Evolutionary conservation across 1,140 invertebrate species (phyloP).

Genomic region (Monomorium pharaonis): DNA sequence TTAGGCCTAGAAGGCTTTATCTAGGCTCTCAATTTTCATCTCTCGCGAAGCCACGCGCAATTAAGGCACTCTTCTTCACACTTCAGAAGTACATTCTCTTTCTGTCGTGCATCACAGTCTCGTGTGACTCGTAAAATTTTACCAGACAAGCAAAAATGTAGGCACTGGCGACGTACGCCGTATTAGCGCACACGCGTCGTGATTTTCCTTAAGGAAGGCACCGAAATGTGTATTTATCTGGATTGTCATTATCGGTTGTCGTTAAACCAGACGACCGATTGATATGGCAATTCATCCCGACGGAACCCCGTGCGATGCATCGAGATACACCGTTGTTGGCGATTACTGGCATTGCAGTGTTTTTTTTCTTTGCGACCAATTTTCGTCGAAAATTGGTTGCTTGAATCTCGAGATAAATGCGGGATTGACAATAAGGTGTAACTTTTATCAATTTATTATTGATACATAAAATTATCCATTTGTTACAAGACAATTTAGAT

Average conservation of each 20-base stretch:
- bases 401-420: not conserved
- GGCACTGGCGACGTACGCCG: not conserved
- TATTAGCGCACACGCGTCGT: not conserved
- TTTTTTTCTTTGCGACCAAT: not conserved
- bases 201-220: slow-evolving; percentile 48
- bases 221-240: slow-evolving; percentile 48
- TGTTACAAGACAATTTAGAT: not conserved
- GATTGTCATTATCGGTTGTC: slow-evolving; percentile 2
- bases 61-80: slow-evolving; percentile 69
- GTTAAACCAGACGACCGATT: slow-evolving; percentile 6
- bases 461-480: not conserved
- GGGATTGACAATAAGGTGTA: not conserved
- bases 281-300: slow-evolving; percentile 67
- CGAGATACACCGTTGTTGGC: not conserved
- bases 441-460: not conserved
- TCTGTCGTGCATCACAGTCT: slow-evolving; percentile 19
- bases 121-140: not conserved
- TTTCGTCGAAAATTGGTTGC: not conserved
- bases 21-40: slow-evolving; percentile 69
- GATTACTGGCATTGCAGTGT: not conserved
- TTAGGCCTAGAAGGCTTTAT: slow-evolving; percentile 59
- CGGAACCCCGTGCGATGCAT: slow-evolving; percentile 21
- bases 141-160: slow-evolving; percentile 10
- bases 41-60: slow-evolving; percentile 10
- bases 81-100: not conserved